Base-by-base conservation (phyloP, 2,797 vertebrate genomes). In the Enoplosus armatus region DNA sequence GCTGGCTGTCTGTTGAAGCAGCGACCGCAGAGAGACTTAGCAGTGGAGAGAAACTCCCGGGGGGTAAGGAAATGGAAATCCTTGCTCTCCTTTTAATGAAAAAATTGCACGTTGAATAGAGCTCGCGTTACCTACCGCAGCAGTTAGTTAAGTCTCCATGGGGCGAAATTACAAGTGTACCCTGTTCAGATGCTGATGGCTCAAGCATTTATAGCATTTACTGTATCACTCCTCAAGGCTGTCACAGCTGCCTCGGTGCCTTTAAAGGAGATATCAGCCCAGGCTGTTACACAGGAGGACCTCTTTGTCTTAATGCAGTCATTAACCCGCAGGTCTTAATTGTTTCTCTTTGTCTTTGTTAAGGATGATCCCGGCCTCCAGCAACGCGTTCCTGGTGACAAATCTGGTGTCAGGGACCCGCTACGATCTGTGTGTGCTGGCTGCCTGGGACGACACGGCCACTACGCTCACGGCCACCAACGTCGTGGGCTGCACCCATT, bases 331-430 rank as follows among this genome's bases (percentile, higher is more conserved):
- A 29, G 4, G 14, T 51, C 5, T 61, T 59, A 53, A 61, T 55
- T 77, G 51, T 73, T 50, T 79, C 33, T 73, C 31, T 33, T 87
- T 14, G 12, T 88, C 64, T 82, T 54, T 65, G 8, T 63, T 31
- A 60, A 99, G 98, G 95, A 99, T 99, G 97, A 97, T 99, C 79
- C 97, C 98, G 9, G 94, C 97, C 64, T 96, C 97, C 81, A 98
- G 96, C 93, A 97, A 97, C 90, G 95, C 96, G 53, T 99, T 99
- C 90, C 90, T 97, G 79, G 95, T 99, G 91, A 98, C 96, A 70
- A 98, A 98, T 85, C 92, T 99, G 88, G 97, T 99, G 71, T 97
- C 98, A 0, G 97, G 97, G 79, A 96, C 96, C 0, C 95, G 95
- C 75, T 99, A 99, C 0, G 98, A 99, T 76, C 92, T 99, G 87